Conservation (phyloP, 2,888 invertebrate species). For the Xestia ashworthii region DNA sequence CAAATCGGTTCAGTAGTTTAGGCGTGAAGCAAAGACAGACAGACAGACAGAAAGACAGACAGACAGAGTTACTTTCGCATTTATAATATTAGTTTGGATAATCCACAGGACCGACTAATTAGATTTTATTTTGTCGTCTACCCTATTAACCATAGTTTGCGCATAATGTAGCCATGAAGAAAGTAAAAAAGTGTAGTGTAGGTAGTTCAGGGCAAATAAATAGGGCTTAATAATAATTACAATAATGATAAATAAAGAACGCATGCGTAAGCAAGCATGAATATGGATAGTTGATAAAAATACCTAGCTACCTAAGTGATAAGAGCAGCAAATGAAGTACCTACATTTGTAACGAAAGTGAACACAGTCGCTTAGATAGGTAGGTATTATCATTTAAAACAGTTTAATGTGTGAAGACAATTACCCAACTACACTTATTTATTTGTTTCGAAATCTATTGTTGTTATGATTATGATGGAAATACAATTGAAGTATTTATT, state of each 20-base stretch:
- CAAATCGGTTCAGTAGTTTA: no score
- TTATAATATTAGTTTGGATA: no score
- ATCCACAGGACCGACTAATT: no score
- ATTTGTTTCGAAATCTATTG: conserved; percentile 37
- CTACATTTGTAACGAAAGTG: conserved; percentile 27
- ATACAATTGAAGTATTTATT: conserved; percentile 40
- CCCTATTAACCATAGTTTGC: neutral
- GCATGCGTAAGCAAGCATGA: conserved; percentile 9
- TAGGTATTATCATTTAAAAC: conserved; percentile 22
- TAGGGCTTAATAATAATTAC: no score
- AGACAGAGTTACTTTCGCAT: no score
- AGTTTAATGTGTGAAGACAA: conserved; percentile 26
- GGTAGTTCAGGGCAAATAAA: neutral
- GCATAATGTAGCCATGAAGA: neutral
- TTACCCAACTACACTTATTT: conserved; percentile 16
- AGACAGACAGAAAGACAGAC: no score
- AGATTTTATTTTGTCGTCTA: no score
- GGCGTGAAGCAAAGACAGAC: no score
- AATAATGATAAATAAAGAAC: conserved; percentile 1
- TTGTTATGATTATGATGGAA: conserved; percentile 25
- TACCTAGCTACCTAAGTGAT: conserved; percentile 15
- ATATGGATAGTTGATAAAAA: conserved; percentile 24
- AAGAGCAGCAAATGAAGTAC: conserved; percentile 9
- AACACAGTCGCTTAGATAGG: neutral
- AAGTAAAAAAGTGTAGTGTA: neutral